phyloP scores from a whole-genome alignment of 2,113 vertebrate genomes.

The Fulica atra region DNA sequence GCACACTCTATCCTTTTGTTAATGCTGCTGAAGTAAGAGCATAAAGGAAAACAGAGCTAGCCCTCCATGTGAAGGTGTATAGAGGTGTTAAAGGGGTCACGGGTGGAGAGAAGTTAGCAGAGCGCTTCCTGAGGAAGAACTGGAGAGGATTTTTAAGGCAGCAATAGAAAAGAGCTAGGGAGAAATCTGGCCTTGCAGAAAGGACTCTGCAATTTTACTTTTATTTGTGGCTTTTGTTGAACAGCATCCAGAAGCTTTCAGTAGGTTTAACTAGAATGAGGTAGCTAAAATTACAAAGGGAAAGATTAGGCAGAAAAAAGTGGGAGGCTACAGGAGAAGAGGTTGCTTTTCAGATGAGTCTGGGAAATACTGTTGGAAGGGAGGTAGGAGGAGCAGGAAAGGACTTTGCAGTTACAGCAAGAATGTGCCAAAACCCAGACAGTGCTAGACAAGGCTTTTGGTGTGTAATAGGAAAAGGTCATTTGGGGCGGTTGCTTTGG shows the following conservation, averaged over 20 bases:
- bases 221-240: slow-evolving; percentile 41
- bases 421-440: slow-evolving; percentile 47
- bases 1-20: not conserved
- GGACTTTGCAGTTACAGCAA: slow-evolving; percentile 17
- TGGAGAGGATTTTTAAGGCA: not conserved
- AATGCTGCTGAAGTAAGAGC: not conserved
- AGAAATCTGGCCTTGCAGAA: not conserved
- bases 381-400: slow-evolving; percentile 39
- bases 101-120: not conserved
- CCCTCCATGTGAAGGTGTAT: not conserved
- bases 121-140: not conserved
- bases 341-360: slow-evolving; percentile 24
- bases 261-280: slow-evolving; percentile 1
- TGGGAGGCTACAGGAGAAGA: not conserved
- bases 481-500: slow-evolving; percentile 52
- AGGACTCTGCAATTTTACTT: not conserved
- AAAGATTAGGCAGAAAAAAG: not conserved
- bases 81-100: not conserved
- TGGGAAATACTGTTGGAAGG: slow-evolving; percentile 49
- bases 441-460: slow-evolving; percentile 45
- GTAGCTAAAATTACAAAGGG: slow-evolving; percentile 22
- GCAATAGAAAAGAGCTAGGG: not conserved
- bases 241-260: not conserved
- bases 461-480: slow-evolving; percentile 60
- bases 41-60: not conserved